Conservation (phyloP, 2,797 vertebrate species). For the Peromyscus nudipes region DNA sequence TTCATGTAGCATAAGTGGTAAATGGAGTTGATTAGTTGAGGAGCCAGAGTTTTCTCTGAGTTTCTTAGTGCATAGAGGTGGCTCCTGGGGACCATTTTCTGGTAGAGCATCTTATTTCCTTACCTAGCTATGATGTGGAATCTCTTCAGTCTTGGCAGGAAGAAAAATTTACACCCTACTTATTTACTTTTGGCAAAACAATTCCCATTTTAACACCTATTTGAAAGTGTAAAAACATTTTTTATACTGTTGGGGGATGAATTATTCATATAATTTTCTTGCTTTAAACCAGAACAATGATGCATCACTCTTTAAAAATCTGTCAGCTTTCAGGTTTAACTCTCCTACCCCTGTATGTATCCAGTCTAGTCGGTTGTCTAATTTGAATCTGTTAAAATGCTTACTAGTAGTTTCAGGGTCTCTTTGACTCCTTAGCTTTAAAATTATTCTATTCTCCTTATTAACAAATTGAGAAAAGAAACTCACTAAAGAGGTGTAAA, state of each 20-base stretch:
- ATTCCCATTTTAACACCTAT: constrained; percentile 82
- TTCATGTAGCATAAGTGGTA: constrained; percentile 45
- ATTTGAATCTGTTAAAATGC: constrained; percentile 54
- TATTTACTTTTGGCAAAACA: constrained; percentile 74
- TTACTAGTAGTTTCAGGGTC: constrained; percentile 22
- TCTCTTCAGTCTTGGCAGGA: constrained; percentile 75
- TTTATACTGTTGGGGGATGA: constrained; percentile 74
- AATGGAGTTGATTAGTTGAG: background rate
- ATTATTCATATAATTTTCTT: constrained; percentile 80
- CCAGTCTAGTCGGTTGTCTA: background rate
- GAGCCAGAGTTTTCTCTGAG: constrained; percentile 2
- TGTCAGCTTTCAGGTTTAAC: constrained; percentile 68
- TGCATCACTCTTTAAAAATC: constrained; percentile 68
- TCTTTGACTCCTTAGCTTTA: background rate
- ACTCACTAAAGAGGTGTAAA: too few relatives aligned
- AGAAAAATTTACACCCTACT: constrained; percentile 77
- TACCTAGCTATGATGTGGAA: constrained; percentile 75
- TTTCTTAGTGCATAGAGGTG: constrained; percentile 17
- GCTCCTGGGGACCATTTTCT: constrained; percentile 62
- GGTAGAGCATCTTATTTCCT: constrained; percentile 72
- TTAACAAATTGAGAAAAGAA: too few relatives aligned
- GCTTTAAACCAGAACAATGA: constrained; percentile 66
- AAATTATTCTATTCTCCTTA: background rate
- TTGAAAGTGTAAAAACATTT: constrained; percentile 83
- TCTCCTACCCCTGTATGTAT: background rate